phyloP scores from a whole-genome alignment of 2,888 invertebrate species.

The Nebria salina region DNA sequence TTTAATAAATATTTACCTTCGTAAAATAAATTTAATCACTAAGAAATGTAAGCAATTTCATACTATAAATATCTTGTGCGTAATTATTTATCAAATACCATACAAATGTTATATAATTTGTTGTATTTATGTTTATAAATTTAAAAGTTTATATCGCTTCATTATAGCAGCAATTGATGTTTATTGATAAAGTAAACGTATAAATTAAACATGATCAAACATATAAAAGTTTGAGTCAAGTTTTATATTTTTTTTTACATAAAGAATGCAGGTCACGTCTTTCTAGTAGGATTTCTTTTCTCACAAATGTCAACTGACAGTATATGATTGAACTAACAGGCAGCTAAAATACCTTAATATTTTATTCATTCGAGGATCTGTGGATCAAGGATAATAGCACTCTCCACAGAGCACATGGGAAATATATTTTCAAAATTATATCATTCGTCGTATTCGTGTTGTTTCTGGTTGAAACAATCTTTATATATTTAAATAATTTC shows the following conservation, averaged over 20 bases:
- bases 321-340: constrained; percentile 12
- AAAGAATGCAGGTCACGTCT: constrained; percentile 12
- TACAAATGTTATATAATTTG: too few species aligned
- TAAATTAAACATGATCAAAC: too few species aligned
- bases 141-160: too few species aligned
- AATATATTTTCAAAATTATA: background rate
- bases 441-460: background rate
- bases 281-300: constrained; percentile 16
- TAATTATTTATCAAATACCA: too few species aligned
- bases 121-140: too few species aligned
- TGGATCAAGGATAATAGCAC: constrained; percentile 1
- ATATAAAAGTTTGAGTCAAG: too few species aligned
- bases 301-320: constrained; percentile 22
- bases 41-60: too few species aligned
- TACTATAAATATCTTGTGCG: too few species aligned
- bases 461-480: background rate
- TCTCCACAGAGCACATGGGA: background rate
- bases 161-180: too few species aligned
- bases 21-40: too few species aligned
- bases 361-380: constrained; percentile 6
- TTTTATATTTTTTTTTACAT: background rate
- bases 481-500: background rate
- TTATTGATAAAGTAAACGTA: too few species aligned
- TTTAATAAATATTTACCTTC: too few species aligned
- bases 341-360: constrained; percentile 9